A percentile compares a stretch with the other conserved stretches of the same genome.
These are phyloP conservation scores for Garra rufa DNA, from an alignment of 2,113 vertebrate genomes.

Conservation along the genomic window DNA sequence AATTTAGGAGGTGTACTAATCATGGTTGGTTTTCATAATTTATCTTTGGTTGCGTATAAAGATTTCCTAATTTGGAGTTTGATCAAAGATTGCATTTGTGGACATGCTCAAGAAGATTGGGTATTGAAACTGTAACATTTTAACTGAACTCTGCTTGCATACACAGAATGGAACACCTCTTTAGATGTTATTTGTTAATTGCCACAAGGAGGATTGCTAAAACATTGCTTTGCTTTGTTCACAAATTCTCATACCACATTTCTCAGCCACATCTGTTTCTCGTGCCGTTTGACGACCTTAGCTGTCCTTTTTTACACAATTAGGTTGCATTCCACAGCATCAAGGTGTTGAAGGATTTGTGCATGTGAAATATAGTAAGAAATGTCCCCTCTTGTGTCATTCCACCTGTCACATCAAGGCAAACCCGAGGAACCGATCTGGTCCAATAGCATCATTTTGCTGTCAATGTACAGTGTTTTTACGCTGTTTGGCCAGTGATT, in stretches of 20 bases:
- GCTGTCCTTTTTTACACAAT: background rate
- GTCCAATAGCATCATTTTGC: background rate
- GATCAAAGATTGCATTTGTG: background rate
- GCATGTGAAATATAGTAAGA: background rate
- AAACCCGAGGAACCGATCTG: background rate
- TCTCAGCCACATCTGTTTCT: background rate
- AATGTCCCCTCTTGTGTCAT: background rate
- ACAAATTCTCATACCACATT: background rate
- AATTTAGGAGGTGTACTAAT: background rate
- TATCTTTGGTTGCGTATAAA: background rate
- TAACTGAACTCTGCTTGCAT: background rate
- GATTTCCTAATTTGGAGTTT: background rate
- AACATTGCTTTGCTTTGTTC: background rate
- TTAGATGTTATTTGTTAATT: background rate
- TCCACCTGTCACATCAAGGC: background rate
- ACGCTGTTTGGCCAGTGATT: background rate
- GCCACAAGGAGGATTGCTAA: background rate
- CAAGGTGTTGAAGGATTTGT: background rate
- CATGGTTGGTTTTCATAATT: background rate
- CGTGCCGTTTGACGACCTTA: background rate
- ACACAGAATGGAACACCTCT: background rate
- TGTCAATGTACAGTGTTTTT: conserved; percentile 11
- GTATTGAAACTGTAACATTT: background rate
- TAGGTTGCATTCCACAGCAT: background rate
- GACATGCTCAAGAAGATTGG: background rate